Conservation (phyloP, 2,113 vertebrate genomes). For the Cyphomyrus discorhynchus region DNA sequence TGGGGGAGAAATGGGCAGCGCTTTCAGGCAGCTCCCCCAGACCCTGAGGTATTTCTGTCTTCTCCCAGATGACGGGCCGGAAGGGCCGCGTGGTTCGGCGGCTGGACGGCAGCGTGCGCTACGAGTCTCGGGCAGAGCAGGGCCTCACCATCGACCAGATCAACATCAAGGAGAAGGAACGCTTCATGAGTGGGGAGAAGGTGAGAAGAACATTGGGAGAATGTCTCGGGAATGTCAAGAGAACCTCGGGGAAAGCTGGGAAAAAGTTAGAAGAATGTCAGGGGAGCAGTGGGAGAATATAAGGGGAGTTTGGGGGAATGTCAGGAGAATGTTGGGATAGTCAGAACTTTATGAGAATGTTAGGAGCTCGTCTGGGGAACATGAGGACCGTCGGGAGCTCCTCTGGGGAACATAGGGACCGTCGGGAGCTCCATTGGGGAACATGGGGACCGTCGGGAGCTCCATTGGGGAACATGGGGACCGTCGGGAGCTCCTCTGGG, state of each 20-base stretch:
- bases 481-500: too few species aligned
- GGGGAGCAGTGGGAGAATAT: neutral
- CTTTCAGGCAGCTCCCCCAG: neutral
- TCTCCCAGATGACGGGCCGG: conserved; percentile 84
- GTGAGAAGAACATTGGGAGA: conserved; percentile 48
- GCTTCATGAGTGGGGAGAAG: conserved; percentile 94
- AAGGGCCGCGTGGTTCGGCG: conserved; percentile 87
- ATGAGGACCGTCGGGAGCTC: too few species aligned
- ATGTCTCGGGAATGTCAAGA: neutral
- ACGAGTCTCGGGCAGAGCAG: conserved; percentile 89
- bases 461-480: too few species aligned
- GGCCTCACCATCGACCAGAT: conserved; percentile 91
- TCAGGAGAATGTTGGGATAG: neutral
- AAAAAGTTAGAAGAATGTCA: neutral
- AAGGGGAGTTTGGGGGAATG: neutral
- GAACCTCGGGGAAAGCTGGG: neutral
- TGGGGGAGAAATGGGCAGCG: neutral
- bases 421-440: too few species aligned
- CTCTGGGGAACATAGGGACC: conserved; percentile 61
- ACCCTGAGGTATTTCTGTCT: neutral
- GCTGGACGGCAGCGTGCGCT: conserved; percentile 67
- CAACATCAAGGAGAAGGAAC: conserved; percentile 94
- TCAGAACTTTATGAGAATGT: neutral
- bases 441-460: too few species aligned
- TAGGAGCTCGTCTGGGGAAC: neutral